phyloP scores from a whole-genome alignment of 2,113 vertebrate species.

The Trematocara stigmaticum region DNA sequence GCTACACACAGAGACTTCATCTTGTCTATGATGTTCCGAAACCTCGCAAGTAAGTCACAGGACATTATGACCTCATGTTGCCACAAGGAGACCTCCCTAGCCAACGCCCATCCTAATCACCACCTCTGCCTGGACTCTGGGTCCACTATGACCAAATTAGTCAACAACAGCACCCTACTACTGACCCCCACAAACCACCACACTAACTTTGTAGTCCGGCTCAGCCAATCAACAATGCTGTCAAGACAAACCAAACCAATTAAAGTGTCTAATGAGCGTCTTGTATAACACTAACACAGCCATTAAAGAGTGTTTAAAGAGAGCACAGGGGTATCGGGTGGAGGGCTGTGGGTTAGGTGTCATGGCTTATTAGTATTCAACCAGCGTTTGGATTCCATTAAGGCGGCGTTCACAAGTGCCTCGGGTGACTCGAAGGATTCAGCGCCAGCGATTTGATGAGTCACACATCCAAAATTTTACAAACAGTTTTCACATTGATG shows the following conservation, averaged over 20 bases:
- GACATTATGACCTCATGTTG: constrained; percentile 53
- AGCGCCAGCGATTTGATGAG: constrained; percentile 14
- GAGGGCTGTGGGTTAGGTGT: constrained; percentile 67
- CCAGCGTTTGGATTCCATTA: constrained; percentile 65
- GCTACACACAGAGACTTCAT: background rate
- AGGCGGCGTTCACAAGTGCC: constrained; percentile 40
- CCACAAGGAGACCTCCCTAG: background rate
- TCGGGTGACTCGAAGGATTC: constrained; percentile 29
- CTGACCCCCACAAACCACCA: constrained; percentile 51
- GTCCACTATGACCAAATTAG: constrained; percentile 59
- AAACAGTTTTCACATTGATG: constrained; percentile 52
- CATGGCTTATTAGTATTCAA: constrained; percentile 74
- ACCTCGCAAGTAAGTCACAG: background rate
- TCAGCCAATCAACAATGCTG: constrained; percentile 51
- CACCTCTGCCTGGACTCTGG: constrained; percentile 15
- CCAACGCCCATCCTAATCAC: constrained; percentile 34
- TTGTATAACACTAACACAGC: constrained; percentile 66
- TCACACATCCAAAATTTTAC: constrained; percentile 38
- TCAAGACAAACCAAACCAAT: constrained; percentile 56
- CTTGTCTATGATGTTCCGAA: constrained; percentile 4
- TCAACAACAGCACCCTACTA: constrained; percentile 7
- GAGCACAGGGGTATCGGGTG: constrained; percentile 61
- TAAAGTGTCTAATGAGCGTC: constrained; percentile 70
- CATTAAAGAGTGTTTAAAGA: constrained; percentile 70
- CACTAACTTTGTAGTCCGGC: constrained; percentile 14